Evolutionary conservation across 2,797 vertebrate species (phyloP).

Genomic region (Sebastes melanostomus): DNA sequence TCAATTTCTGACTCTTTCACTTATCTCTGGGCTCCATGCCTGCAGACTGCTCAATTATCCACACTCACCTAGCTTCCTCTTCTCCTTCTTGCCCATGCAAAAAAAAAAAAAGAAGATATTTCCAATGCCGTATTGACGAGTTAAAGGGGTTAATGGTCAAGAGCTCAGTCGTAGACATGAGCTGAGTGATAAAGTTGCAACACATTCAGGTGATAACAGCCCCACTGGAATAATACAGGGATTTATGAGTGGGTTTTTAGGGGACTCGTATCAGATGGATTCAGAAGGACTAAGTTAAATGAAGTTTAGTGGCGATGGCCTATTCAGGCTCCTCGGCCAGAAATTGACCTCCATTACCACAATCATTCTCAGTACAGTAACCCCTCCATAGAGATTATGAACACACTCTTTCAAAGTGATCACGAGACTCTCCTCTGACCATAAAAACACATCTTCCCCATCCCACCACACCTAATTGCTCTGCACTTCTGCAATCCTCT

Average conservation of each 20-base stretch:
- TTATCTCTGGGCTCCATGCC: slow-evolving; percentile 77
- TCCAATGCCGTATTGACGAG: slow-evolving; percentile 49
- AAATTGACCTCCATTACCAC: slow-evolving; percentile 58
- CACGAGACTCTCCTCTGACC: slow-evolving; percentile 55
- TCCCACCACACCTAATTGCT: slow-evolving; percentile 63
- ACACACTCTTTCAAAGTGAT: slow-evolving; percentile 61
- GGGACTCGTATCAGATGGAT: slow-evolving; percentile 41
- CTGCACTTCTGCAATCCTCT: slow-evolving; percentile 52
- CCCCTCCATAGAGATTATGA: slow-evolving; percentile 57
- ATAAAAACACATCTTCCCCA: slow-evolving; percentile 62
- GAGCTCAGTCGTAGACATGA: slow-evolving; percentile 55
- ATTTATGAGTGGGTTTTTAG: slow-evolving; percentile 31
- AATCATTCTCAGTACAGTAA: slow-evolving; percentile 54
- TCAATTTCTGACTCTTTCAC: slow-evolving; percentile 75
- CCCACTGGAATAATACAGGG: slow-evolving; percentile 43
- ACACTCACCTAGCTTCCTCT: slow-evolving; percentile 71
- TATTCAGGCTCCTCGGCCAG: slow-evolving; percentile 31
- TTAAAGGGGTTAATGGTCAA: slow-evolving; percentile 63
- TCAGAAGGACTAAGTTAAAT: slow-evolving; percentile 44
- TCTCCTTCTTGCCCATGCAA: slow-evolving; percentile 37
- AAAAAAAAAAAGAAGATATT: slow-evolving; percentile 42
- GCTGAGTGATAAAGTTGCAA: slow-evolving; percentile 46
- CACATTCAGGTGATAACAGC: slow-evolving; percentile 48
- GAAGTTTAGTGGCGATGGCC: slow-evolving; percentile 35
- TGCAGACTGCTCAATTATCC: slow-evolving; percentile 77